Percentiles rank a stretch among this genome's conserved stretches.
Conservation (phyloP, 2,113 vertebrate genomes). For the Cyprinus carpio region DNA sequence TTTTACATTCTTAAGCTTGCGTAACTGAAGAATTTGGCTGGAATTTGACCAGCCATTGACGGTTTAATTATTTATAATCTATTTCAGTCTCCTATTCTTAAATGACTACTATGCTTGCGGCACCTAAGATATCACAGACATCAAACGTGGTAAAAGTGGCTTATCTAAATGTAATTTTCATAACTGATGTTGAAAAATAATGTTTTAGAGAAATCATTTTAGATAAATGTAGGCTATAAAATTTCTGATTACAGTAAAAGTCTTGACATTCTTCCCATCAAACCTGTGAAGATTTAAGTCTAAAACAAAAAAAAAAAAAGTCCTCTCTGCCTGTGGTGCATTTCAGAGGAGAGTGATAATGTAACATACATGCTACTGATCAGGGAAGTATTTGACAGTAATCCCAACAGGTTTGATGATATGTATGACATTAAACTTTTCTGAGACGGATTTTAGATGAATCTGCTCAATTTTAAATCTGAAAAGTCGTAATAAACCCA, state of each 20-base stretch:
- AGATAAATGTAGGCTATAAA: neutral
- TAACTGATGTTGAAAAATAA: neutral
- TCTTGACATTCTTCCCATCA: neutral
- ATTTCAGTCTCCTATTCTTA: neutral
- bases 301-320: neutral
- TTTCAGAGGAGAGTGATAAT: slow-evolving; percentile 13
- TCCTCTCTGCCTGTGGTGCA: slow-evolving; percentile 43
- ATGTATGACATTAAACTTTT: slow-evolving; percentile 56
- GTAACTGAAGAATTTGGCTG: slow-evolving; percentile 40
- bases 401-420: slow-evolving; percentile 53
- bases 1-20: slow-evolving; percentile 42
- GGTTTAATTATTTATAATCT: neutral
- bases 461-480: slow-evolving; percentile 58
- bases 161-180: neutral
- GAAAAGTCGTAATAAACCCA: slow-evolving; percentile 49
- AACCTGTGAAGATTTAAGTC: neutral
- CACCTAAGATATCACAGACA: too few species aligned
- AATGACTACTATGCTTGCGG: neutral
- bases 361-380: slow-evolving; percentile 49
- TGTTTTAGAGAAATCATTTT: neutral
- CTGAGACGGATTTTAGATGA: slow-evolving; percentile 53
- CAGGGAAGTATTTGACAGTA: slow-evolving; percentile 57
- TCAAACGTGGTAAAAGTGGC: too few species aligned
- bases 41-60: neutral
- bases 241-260: neutral